A percentile compares a stretch with the other conserved stretches of the same genome.
Conservation (phyloP, 2,797 vertebrate genomes). For the Hapalemur alaotrensis region DNA sequence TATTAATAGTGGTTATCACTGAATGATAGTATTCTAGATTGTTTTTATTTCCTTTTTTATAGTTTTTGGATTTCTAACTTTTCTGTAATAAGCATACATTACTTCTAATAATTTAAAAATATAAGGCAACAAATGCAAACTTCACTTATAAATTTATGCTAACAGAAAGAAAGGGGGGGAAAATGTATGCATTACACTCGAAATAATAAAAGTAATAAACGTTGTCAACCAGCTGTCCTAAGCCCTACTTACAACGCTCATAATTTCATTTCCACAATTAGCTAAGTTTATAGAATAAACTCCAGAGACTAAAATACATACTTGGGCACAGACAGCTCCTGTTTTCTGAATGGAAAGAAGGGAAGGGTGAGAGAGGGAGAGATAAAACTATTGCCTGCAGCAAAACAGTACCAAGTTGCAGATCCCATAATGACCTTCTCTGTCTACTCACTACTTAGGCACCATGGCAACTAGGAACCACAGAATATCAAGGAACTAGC, state of each 20-base stretch:
- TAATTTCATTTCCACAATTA: conserved; percentile 5
- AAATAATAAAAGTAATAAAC: background rate
- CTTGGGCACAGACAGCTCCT: background rate
- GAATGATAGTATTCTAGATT: background rate
- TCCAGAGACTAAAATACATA: background rate
- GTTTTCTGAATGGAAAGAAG: background rate
- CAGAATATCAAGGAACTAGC: conserved; percentile 37
- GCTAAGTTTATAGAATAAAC: conserved; percentile 23
- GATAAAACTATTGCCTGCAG: background rate
- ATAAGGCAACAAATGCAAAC: conserved; percentile 25
- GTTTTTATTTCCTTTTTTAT: background rate
- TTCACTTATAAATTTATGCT: conserved; percentile 7
- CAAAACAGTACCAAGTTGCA: background rate
- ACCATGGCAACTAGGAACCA: conserved; percentile 58
- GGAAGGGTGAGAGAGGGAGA: background rate
- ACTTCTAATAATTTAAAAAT: background rate
- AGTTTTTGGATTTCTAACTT: background rate
- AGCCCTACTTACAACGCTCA: background rate
- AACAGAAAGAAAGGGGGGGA: background rate
- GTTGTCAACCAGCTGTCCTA: background rate
- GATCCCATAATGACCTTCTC: conserved; percentile 11
- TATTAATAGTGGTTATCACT: conserved; percentile 30
- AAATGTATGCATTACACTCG: background rate
- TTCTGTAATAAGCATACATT: background rate
- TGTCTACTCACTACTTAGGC: conserved; percentile 15